A percentile compares a stretch with the other conserved stretches of the same genome.
Evolutionary conservation across 2,797 vertebrate genomes (phyloP).

Genomic region (Phylloscopus collybita): DNA sequence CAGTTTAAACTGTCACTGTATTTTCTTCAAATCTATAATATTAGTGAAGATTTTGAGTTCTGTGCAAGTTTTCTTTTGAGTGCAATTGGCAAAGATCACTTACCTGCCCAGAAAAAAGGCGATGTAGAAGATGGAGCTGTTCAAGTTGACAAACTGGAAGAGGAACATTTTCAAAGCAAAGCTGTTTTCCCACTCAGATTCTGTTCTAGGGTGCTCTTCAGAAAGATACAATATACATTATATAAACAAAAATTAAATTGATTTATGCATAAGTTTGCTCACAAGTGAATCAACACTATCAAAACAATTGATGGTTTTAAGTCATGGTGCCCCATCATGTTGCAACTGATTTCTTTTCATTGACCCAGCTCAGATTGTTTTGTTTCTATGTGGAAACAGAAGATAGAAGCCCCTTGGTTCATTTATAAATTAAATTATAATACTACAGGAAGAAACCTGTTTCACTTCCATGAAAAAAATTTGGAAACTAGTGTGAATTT

Average conservation of each 20-base stretch:
- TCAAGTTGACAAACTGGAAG: conserved; percentile 98
- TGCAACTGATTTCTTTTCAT: not conserved
- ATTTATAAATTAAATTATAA: not conserved
- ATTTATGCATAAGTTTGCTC: not conserved
- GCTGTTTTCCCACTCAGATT: conserved; percentile 99
- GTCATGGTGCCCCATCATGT: not conserved
- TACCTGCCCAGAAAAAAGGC: conserved; percentile 98
- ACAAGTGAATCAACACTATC: not conserved
- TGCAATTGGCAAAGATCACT: not conserved
- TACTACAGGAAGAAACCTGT: not conserved
- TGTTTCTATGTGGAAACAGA: not conserved
- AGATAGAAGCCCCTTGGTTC: not conserved
- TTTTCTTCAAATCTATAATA: not conserved
- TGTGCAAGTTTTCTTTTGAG: not conserved
- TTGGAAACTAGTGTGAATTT: not conserved
- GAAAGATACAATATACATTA: not conserved
- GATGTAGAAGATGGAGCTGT: conserved; percentile 99
- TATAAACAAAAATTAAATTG: not conserved
- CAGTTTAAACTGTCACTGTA: not conserved
- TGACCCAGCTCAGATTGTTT: not conserved
- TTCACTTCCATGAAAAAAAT: not conserved
- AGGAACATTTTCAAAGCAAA: conserved; percentile 99
- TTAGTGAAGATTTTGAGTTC: not conserved
- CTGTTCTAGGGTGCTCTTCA: conserved; percentile 95
- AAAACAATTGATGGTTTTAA: not conserved